Base-by-base conservation (phyloP, 2,888 invertebrate species). In the Zaprionus lineosus region DNA sequence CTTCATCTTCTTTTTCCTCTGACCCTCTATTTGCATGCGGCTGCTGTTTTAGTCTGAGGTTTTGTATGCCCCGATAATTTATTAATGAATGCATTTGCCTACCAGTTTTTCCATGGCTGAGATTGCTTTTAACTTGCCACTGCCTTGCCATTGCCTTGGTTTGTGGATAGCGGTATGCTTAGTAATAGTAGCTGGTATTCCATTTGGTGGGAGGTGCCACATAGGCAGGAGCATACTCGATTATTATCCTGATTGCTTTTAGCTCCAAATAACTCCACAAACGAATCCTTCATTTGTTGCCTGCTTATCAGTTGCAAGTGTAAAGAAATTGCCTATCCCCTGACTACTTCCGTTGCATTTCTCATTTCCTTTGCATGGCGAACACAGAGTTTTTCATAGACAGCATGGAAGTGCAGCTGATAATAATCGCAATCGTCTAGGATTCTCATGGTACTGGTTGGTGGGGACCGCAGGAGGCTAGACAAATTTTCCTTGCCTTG, bases 51-150 rank as follows among this genome's bases (percentile, higher is more conserved):
- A 81, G 79, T 73, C 74, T 76, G 82, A 58, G 74, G 76, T 57
- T 68, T 65, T 68, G 62, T 63, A 52, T 44, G 62, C 44, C 67
- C 64, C 66, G 70, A 82, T 81, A 82, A 81, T 79, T 81, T 81
- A 81, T 81, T 81, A 82, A 82, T 82, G 73, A 78, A 81, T 78
- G 77, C 72, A 79, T 74, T 79, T 72, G 74, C 81, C 77, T 69
- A 63, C 66, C 67, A 60, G 55, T 69, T 66, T 61, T 74, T 69
- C 15, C 28, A 41, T 16, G 31, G 28, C 72, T 51, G 68, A 65
- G 65, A 65, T 61, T 53, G 55, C 65, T 43, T 70, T 63, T 44
- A 55, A 39, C 52, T 59, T n/a, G n/a, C n/a, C n/a, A n/a, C n/a
- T n/a, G n/a, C n/a, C n/a, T 28, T 21, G 33, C 29, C 19, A 24